Percentiles rank a stretch among this genome's conserved stretches.
Evolutionary conservation across 1,140 invertebrate species (phyloP).

Genomic region (Magallana gigas): DNA sequence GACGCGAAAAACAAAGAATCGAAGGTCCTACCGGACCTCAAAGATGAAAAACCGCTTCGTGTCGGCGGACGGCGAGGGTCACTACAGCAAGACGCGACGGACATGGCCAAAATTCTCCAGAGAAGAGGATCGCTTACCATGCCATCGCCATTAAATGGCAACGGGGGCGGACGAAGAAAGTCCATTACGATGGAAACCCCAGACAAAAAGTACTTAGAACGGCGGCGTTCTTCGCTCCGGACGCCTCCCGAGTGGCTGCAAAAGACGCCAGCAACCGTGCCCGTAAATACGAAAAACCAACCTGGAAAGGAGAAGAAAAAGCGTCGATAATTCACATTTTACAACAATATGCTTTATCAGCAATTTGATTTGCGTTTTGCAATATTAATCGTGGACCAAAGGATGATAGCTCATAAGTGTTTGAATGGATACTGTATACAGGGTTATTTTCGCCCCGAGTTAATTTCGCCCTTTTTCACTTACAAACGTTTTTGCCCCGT

Average conservation of each 20-base stretch:
- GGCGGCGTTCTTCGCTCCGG: not conserved
- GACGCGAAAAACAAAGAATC: constrained; percentile 4
- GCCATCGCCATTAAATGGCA: not conserved
- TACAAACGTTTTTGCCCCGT: too few relatives aligned
- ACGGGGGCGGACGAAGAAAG: not conserved
- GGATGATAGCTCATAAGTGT: too few relatives aligned
- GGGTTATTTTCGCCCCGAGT: too few relatives aligned
- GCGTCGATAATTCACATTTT: not conserved
- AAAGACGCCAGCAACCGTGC: not conserved
- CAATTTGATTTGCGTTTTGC: too few relatives aligned
- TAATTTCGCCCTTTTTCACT: too few relatives aligned
- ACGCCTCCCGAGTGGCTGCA: not conserved
- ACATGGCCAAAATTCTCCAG: not conserved
- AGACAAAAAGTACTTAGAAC: not conserved
- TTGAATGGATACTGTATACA: too few relatives aligned
- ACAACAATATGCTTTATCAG: too few relatives aligned
- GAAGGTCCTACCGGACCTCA: not conserved
- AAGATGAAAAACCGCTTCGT: constrained; percentile 3
- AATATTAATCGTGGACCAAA: too few relatives aligned
- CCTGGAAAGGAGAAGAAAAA: not conserved
- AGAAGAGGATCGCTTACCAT: not conserved
- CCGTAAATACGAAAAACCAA: not conserved
- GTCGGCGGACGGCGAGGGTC: not conserved
- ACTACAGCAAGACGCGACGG: not conserved
- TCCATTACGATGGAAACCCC: not conserved